These are phyloP conservation scores for Colletes latitarsis DNA, from an alignment of 1,140 invertebrate species.

Conservation along the genomic window DNA sequence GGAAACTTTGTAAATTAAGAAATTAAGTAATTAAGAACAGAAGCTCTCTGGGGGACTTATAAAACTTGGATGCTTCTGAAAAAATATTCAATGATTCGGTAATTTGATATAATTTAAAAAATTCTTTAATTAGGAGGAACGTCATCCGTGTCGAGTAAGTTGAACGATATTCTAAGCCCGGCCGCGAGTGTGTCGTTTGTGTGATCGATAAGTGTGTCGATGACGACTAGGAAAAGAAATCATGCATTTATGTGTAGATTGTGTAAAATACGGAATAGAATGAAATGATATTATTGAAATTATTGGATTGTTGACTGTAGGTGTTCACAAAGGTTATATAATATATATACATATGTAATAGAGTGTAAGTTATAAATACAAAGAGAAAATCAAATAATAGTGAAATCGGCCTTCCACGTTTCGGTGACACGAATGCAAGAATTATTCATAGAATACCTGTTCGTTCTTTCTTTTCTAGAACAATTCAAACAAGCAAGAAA, in stretches of 20 bases:
- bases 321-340: slow-evolving; percentile 62
- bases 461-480: background rate
- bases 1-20: background rate
- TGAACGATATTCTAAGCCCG: background rate
- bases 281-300: slow-evolving; percentile 52
- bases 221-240: slow-evolving; percentile 30
- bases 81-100: too few relatives aligned
- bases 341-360: slow-evolving; percentile 51
- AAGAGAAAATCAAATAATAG: slow-evolving; percentile 50
- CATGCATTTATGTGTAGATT: slow-evolving; percentile 66
- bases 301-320: slow-evolving; percentile 70
- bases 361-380: slow-evolving; percentile 42
- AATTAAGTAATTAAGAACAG: background rate
- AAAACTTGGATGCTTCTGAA: too few relatives aligned
- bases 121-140: too few relatives aligned
- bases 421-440: background rate
- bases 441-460: background rate
- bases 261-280: slow-evolving; percentile 64
- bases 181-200: background rate
- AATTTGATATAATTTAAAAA: background rate
- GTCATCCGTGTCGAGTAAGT: background rate
- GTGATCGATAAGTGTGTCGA: slow-evolving; percentile 8
- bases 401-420: slow-evolving; percentile 47
- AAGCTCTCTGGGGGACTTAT: too few relatives aligned
- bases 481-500: background rate